Base-by-base conservation (phyloP, 2,888 invertebrate species). In the Hirtodrosophila trivittata region DNA sequence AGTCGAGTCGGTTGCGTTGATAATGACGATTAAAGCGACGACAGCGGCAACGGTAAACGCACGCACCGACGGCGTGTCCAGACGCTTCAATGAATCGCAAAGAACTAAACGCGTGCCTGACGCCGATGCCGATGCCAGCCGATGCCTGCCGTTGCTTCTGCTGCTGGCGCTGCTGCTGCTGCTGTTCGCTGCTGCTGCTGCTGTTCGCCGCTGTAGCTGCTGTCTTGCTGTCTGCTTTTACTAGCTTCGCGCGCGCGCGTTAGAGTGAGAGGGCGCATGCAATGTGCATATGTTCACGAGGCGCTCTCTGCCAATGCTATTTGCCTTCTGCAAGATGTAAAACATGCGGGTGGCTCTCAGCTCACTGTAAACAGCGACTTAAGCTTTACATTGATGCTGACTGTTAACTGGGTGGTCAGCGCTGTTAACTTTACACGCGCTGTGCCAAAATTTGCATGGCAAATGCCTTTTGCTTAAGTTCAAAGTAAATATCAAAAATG, bases 1-100 rank as follows among this genome's bases (percentile, higher is more conserved):
- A 21, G 18, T 21, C 18, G 18, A 58, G 45, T 41, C 56, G 50
- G 35, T 55, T 35, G 54, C 65, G 49, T 59, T 66, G 54, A 66
- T 70, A 54, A 64, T 57, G 45, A 60, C 49, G 49, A 52, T 37
- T 30, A 62, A 71, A 43, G 50, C 69, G 58, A 47, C 37, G 49
- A 46, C 41, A 35, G 51, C 37, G 33, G 9, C 28, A 37, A 47
- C 46, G 46, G 13, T 28, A 35, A 25, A 33, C 26, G 30, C 65
- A 62, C 66, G 62, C 52, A 71, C 72, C 73, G 76, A 77, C 70
- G 57, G 83, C 81, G 87, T 87, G 88, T 89, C 89, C 82, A 87
- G 86, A 87, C 89, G 84, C 80, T 87, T 89, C 89, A 89, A 89
- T 86, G 89, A 88, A 86, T 86, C 84, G 87, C 87, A 89, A 75